Base-by-base conservation (phyloP, 2,888 invertebrate species). In the Eurytoma adleriae region DNA sequence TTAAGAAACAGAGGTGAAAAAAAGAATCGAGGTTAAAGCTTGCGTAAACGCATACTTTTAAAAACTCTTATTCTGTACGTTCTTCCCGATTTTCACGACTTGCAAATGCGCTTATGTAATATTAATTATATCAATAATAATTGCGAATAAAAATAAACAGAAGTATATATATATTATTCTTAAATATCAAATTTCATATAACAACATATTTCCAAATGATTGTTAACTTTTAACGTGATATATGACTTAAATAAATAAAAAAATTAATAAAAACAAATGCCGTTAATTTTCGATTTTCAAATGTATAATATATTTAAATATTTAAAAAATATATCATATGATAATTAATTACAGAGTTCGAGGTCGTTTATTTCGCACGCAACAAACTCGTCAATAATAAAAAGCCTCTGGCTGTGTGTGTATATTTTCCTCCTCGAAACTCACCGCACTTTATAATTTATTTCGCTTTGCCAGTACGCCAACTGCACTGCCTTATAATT, bases 241-340 rank as follows among this genome's bases (percentile, higher is more conserved):
- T 79, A 78, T 54, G 57, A 70, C 78, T 12, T 54, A 24, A 75
- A 79, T 70, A 72, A 76, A 77, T 69, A 57, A 81, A 71, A 67
- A 57, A 79, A 83, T 79, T 72, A 73, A 79, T 40, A 84, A 79
- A 81, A 84, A 83, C 40, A 40, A 71, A 83, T 77, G 79, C 83
- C 73, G 76, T 82, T 83, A 82, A 84, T 85, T 85, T 84, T 71
- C 83, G 79, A 83, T 78, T 85, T 61, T 86, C 81, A 85, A 86
- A 84, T 87, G 84, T 87, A 86, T 86, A 85, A 86, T 88, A 85
- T 87, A 87, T 85, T 87, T 83, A 84, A 86, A 84, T 66, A 61
- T 85, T 87, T 84, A 83, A 86, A 86, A 85, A 85, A 84, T 82
- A 83, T 83, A 83, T 59, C 82, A 84, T 64, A 72, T 72, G 24